Evolutionary conservation across 2,888 invertebrate species (phyloP).

Genomic region (Rhogogaster chlorosoma): DNA sequence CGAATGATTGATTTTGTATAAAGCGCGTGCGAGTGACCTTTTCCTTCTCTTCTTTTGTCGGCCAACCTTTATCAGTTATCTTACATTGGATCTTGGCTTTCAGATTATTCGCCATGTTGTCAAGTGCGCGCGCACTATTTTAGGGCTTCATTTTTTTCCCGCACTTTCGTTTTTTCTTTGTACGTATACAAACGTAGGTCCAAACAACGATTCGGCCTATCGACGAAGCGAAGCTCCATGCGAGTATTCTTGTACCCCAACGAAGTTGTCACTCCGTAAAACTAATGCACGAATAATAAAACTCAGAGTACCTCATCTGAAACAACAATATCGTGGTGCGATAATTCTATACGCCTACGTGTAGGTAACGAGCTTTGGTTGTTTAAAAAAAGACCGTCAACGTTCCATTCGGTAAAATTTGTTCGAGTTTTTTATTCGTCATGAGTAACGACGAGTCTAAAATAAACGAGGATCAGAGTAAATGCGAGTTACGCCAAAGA

Average conservation of each 20-base stretch:
- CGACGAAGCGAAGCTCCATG: neutral
- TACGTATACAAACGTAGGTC: neutral
- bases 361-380: neutral
- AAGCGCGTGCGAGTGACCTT: neutral
- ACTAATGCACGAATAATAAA: neutral
- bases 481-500: slow-evolving; percentile 25
- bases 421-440: neutral
- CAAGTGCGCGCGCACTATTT: slow-evolving; percentile 10
- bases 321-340: neutral
- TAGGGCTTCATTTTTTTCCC: neutral
- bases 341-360: slow-evolving; percentile 1
- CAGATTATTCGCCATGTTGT: slow-evolving; percentile 29
- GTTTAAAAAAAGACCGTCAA: slow-evolving; percentile 25
- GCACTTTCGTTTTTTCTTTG: neutral
- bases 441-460: slow-evolving; percentile 18
- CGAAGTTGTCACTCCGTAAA: slow-evolving; percentile 3
- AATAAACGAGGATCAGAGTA: slow-evolving; percentile 38
- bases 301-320: neutral
- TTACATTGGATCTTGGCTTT: neutral
- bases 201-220: neutral
- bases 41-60: neutral
- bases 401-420: slow-evolving; percentile 27
- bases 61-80: neutral
- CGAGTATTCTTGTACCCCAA: neutral
- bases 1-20: neutral